Percentiles rank a stretch among this genome's conserved stretches.
Evolutionary conservation across 2,888 invertebrate genomes (phyloP).

Genomic region (Philaethria dido): DNA sequence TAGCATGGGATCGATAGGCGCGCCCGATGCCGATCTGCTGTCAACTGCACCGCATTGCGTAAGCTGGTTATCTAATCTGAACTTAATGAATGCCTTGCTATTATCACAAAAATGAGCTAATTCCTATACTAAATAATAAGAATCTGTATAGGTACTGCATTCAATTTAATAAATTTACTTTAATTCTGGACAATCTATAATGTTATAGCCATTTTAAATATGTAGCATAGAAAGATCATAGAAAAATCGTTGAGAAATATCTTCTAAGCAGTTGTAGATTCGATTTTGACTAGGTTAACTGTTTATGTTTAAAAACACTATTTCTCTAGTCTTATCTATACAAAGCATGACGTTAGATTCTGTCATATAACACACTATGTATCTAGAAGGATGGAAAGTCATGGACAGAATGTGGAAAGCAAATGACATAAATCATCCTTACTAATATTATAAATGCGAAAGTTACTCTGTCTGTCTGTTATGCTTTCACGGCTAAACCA

Average conservation of each 20-base stretch:
- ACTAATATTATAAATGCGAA: no score
- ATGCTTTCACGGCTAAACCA: no score
- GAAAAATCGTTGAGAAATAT: not conserved
- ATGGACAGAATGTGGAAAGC: no score
- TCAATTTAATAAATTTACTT: not conserved
- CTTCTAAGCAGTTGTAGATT: no score
- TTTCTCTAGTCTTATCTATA: not conserved
- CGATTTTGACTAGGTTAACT: no score
- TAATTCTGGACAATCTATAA: not conserved
- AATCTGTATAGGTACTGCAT: not conserved
- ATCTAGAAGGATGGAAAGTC: no score
- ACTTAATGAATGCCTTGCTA: constrained; percentile 73
- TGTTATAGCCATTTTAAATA: no score
- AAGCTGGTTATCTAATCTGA: constrained; percentile 75
- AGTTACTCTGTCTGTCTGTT: no score
- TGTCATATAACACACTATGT: not conserved
- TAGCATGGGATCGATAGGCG: constrained; percentile 82
- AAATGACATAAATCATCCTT: no score
- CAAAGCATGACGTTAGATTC: no score
- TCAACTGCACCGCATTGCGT: constrained; percentile 73
- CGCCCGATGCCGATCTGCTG: constrained; percentile 76
- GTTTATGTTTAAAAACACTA: not conserved
- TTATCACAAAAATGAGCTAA: constrained; percentile 59
- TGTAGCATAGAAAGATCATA: no score
- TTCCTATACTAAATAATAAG: constrained; percentile 39